Conservation (phyloP, 1,140 invertebrate species). For the Euglossa dilemma region DNA sequence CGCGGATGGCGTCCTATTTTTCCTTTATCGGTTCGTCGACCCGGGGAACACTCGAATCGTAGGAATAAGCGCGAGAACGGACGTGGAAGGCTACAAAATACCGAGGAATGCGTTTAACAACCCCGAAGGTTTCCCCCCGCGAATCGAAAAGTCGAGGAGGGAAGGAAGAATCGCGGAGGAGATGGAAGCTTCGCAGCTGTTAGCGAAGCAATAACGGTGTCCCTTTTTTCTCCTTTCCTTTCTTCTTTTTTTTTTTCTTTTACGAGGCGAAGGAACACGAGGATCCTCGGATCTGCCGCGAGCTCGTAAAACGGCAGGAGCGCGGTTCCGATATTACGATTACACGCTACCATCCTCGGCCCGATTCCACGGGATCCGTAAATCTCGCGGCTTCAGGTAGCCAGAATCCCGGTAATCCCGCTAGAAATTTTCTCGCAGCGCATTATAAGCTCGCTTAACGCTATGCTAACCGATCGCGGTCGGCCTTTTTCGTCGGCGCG, state of each 20-base stretch:
- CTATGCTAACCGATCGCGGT: background rate
- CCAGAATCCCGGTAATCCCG: background rate
- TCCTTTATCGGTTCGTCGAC: background rate
- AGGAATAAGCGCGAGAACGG: background rate
- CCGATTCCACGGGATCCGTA: conserved; percentile 1
- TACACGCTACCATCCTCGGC: conserved; percentile 16
- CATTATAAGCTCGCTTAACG: background rate
- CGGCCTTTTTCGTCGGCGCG: background rate
- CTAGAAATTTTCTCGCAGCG: background rate
- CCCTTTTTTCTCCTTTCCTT: too few relatives aligned
- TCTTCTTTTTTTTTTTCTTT: conserved; percentile 38
- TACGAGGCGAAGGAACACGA: conserved; percentile 9
- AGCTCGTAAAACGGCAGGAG: conserved; percentile 53
- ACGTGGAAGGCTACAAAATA: background rate
- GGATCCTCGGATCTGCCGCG: conserved; percentile 10
- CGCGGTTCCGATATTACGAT: conserved; percentile 44
- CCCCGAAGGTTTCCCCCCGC: background rate
- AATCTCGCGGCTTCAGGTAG: conserved; percentile 26
- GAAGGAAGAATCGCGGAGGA: background rate
- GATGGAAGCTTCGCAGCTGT: conserved; percentile 16
- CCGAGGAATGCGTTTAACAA: conserved; percentile 11
- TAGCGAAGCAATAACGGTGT: conserved; percentile 45
- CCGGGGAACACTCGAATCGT: background rate
- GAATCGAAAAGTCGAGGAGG: conserved; percentile 16
- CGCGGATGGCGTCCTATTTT: background rate